Evolutionary conservation across 2,797 vertebrate species (phyloP), one percentile per base, ranked within the genome.

Genomic region (Pantherophis alleghaniensis): DNA sequence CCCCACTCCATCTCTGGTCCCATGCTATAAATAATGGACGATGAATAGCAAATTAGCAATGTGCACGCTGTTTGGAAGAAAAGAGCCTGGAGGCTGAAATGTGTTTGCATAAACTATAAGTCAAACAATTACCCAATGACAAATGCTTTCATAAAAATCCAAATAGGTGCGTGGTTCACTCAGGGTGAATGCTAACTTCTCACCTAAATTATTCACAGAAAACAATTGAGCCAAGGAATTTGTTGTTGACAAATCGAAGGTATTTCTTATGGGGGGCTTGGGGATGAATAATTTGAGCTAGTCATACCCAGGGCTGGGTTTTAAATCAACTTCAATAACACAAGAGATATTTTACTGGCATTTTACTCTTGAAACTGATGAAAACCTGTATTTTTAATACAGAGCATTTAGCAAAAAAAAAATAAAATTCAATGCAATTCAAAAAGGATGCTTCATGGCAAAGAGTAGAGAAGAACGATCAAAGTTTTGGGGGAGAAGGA

Each of bases 111-210:
- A 94, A 95, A 94, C 5, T 91, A 24, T 57, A 93, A 83, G 47
- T 32, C 95, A 93, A 95, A 94, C 59, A 94, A 95, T 91, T 93
- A 60, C 42, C 32, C n/a, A 86, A 55, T 92, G 92, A 94, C 13
- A 95, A 94, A 87, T 89, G 90, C 63, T 87, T 92, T 63, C 95
- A 47, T 89, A 92, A 96, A 91, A 94, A 94, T 13, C 83, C 93
- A 94, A 95, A 83, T 28, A 88, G 0, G 90, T 86, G 60, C n/a
- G 4, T 57, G 0, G 9, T 2, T 47, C 87, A 94, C 47, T 95
- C 90, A 86, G 18, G 91, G 86, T 83, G 91, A 94, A 7, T 87
- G 93, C 11, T 92, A 91, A 94, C 66, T 86, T 86, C 32, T 74
- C 51, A 92, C 16, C 60, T 63, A 91, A 94, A 92, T 94, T 94